Evolutionary conservation across 2,113 vertebrate species (phyloP).

Genomic region (Lathamus discolor): DNA sequence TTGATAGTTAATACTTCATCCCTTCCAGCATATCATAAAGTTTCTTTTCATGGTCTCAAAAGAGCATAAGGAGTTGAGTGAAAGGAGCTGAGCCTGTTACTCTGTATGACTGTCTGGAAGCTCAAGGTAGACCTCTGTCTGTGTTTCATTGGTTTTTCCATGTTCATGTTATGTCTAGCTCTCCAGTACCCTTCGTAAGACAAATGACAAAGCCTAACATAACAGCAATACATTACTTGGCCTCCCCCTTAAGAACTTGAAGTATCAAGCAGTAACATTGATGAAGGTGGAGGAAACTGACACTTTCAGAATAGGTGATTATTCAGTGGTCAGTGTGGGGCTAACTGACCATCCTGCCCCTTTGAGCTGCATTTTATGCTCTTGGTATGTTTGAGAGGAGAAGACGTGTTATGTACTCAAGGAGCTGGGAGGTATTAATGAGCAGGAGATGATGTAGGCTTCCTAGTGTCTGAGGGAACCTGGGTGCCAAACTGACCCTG

Average conservation of each 20-base stretch:
- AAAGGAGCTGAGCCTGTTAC: slow-evolving; percentile 10
- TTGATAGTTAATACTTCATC: slow-evolving; percentile 46
- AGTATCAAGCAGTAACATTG: neutral
- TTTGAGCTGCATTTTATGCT: neutral
- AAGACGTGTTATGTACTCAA: neutral
- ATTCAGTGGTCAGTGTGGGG: neutral
- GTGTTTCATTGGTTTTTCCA: neutral
- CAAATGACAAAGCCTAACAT: neutral
- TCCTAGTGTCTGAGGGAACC: neutral
- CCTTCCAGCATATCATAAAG: slow-evolving; percentile 38
- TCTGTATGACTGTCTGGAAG: neutral
- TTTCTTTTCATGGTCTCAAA: slow-evolving; percentile 16
- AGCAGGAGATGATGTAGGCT: neutral
- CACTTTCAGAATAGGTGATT: neutral
- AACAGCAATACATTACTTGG: neutral
- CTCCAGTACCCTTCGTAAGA: neutral
- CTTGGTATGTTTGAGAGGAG: neutral
- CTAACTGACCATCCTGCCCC: neutral
- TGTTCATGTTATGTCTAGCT: neutral
- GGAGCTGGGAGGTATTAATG: neutral
- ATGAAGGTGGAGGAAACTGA: neutral
- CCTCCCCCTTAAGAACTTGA: neutral
- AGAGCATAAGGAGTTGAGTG: neutral
- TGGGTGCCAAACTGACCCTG: neutral
- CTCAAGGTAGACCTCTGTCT: neutral